Evolutionary conservation across 2,888 invertebrate species (phyloP).

Genomic region (Lochmaea crataegi): DNA sequence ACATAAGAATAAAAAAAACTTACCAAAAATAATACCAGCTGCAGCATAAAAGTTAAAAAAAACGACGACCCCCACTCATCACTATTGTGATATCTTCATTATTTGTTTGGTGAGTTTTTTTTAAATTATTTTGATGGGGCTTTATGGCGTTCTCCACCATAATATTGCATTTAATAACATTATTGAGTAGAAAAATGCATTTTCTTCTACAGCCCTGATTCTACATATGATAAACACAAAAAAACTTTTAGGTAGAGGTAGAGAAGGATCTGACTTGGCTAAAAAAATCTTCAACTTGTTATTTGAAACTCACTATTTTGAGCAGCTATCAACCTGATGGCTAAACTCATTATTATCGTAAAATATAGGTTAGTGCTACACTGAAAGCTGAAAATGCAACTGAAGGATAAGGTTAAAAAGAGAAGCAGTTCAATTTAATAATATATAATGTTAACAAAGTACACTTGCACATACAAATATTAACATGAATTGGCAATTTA

Average conservation of each 20-base stretch:
- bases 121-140: too few species aligned
- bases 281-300: background rate
- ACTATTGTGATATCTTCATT: too few species aligned
- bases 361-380: background rate
- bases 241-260: background rate
- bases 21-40: too few species aligned
- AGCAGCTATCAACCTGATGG: background rate
- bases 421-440: background rate
- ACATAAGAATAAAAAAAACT: too few species aligned
- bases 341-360: background rate
- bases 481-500: constrained; percentile 8
- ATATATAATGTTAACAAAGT: background rate
- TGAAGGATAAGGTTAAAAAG: background rate
- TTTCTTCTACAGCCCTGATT: too few species aligned
- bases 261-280: background rate
- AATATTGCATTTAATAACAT: too few species aligned
- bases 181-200: too few species aligned
- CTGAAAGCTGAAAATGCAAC: background rate
- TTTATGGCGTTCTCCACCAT: too few species aligned
- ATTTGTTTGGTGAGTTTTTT: too few species aligned
- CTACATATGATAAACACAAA: background rate
- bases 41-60: too few species aligned
- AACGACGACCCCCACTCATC: too few species aligned
- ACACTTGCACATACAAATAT: constrained; percentile 5
- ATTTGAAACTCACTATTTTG: background rate